Percentiles rank a stretch among this genome's conserved stretches.
Conservation (phyloP, 2,797 vertebrate species). For the Acipenser ruthenus region DNA sequence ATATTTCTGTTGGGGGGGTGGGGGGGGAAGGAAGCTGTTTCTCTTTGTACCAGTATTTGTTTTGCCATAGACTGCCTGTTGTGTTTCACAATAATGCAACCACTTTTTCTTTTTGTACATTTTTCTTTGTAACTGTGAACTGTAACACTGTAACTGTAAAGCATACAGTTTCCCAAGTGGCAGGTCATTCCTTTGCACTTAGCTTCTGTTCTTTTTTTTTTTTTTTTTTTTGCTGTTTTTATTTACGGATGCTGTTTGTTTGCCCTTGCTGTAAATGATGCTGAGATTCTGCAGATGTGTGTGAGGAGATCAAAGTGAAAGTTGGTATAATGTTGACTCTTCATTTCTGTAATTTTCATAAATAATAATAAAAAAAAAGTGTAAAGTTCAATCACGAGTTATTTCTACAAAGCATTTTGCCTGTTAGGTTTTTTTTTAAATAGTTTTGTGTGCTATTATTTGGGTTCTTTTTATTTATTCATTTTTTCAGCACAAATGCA, state of each 20-base stretch:
- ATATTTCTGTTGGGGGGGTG: conserved; percentile 1
- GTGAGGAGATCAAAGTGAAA: conserved; percentile 10
- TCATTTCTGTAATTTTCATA: conserved; percentile 18
- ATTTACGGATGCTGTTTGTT: conserved; percentile 9
- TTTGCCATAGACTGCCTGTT: conserved; percentile 44
- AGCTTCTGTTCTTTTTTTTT: not conserved
- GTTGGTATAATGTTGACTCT: conserved; percentile 15
- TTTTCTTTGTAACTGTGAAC: conserved; percentile 22
- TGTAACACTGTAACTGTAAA: conserved; percentile 8
- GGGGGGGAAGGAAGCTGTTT: not conserved
- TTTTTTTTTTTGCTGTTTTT: conserved; percentile 1
- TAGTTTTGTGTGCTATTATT: not conserved
- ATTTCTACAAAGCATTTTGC: too few species aligned
- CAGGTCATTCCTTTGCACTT: conserved; percentile 9
- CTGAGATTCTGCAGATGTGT: conserved; percentile 6
- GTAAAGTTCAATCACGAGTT: not conserved
- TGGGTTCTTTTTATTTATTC: not conserved
- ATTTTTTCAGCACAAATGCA: not conserved
- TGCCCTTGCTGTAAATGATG: conserved; percentile 18
- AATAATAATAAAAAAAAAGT: conserved; percentile 22
- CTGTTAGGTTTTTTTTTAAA: too few species aligned
- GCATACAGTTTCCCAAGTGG: conserved; percentile 7
- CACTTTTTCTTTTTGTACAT: conserved; percentile 24
- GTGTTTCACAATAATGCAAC: not conserved
- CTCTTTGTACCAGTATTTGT: conserved; percentile 22